Conservation (phyloP, 2,888 invertebrate species). For the Liposcelis brunnea region DNA sequence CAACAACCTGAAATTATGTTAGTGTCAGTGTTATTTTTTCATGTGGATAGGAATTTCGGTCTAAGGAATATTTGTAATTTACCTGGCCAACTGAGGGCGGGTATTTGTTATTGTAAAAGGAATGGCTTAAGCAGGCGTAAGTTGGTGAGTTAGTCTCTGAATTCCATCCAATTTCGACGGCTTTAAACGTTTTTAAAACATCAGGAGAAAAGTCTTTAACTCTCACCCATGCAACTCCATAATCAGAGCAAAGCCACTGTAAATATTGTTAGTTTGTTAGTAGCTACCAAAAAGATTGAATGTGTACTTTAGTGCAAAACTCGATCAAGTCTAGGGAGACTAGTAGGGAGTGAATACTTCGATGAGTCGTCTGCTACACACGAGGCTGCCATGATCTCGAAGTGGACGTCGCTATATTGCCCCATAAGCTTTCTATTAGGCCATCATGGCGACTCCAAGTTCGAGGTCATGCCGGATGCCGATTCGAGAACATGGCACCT, state of each 20-base stretch:
- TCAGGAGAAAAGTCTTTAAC: neutral
- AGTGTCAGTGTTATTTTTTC: neutral
- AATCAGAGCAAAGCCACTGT: neutral
- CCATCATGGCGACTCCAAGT: too few relatives aligned
- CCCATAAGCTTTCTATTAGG: too few relatives aligned
- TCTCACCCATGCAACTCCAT: neutral
- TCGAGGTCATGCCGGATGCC: too few relatives aligned
- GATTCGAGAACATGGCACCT: too few relatives aligned
- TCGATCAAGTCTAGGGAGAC: too few relatives aligned
- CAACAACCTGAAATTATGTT: neutral
- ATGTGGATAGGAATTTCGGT: neutral
- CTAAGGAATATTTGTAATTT: neutral
- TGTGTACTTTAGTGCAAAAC: neutral
- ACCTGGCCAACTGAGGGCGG: slow-evolving; percentile 3
- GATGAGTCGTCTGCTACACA: too few relatives aligned
- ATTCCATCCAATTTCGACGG: neutral
- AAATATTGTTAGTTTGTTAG: neutral
- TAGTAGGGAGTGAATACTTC: too few relatives aligned
- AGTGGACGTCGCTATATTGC: too few relatives aligned
- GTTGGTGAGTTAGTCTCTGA: neutral
- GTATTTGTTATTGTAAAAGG: neutral
- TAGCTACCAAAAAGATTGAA: neutral
- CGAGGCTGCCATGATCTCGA: too few relatives aligned
- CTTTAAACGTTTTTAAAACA: neutral
- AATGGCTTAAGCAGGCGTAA: slow-evolving; percentile 2